Percentiles rank a stretch among this genome's conserved stretches.
phyloP scores from a whole-genome alignment of 2,888 invertebrate genomes.

The Cheilosia urbana region DNA sequence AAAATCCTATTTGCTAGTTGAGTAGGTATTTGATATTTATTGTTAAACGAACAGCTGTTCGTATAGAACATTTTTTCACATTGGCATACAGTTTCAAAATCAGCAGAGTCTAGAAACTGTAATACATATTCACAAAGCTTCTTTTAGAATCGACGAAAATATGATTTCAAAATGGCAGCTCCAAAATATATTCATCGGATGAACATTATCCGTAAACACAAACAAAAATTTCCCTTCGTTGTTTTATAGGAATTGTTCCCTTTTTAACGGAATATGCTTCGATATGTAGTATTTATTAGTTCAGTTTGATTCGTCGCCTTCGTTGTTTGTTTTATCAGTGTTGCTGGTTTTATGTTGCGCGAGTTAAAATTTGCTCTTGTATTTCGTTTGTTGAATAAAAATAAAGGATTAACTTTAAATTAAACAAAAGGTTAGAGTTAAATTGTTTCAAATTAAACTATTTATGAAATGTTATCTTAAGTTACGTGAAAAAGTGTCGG shows the following conservation, averaged over 20 bases:
- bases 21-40: too few relatives aligned
- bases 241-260: slow-evolving; percentile 60
- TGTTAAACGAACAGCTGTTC: too few relatives aligned
- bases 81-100: too few relatives aligned
- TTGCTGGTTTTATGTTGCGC: slow-evolving; percentile 48
- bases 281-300: slow-evolving; percentile 44
- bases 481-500: not conserved
- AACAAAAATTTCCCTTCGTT: slow-evolving; percentile 41
- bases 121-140: too few relatives aligned
- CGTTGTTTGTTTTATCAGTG: slow-evolving; percentile 57
- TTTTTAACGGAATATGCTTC: slow-evolving; percentile 56
- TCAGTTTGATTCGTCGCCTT: slow-evolving; percentile 63
- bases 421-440: slow-evolving; percentile 50
- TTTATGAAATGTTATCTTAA: not conserved
- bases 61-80: too few relatives aligned
- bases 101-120: too few relatives aligned
- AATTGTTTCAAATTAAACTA: not conserved
- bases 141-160: too few relatives aligned
- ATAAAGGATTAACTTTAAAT: slow-evolving; percentile 31
- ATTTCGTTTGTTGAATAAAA: not conserved
- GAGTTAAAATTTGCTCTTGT: slow-evolving; percentile 11
- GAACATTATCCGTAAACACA: slow-evolving; percentile 1
- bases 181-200: too few relatives aligned
- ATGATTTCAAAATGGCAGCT: not conserved
- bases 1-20: too few relatives aligned